Base-by-base conservation (phyloP, 2,113 vertebrate genomes). In the Chroicocephalus ridibundus region DNA sequence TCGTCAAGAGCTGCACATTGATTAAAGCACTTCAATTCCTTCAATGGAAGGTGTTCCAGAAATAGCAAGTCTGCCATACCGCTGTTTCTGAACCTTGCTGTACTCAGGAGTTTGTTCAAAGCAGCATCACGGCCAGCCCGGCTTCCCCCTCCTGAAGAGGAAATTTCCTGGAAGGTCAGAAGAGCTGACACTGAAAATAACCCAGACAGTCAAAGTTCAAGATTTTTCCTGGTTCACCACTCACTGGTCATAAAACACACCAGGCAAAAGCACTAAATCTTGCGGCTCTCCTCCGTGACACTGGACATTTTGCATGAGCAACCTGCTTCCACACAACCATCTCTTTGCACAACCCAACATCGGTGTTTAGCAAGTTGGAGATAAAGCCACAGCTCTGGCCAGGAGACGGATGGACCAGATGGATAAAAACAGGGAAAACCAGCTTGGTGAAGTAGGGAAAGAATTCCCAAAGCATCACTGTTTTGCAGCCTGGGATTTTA, bases 211-310 rank as follows among this genome's bases (percentile, higher is more conserved):
- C 54, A 62, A 69, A 83, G 51, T 13, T 49, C 18, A 79, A 40
- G n/a, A 9, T 15, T 65, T 25, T 46, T 49, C 40, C 71, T 27
- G 16, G 24, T 78, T 86, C 34, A 36, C 13, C 4, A 0, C 34
- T 60, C 29, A 11, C 3, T 13, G 47, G 26, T 4, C 15, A 29
- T 7, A 34, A 78, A 71, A 64, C 15, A 4, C 0, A 5, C 26
- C 47, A 29, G n/a, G 31, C 54, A 51, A 11, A 72, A 36, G 24
- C 8, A 3, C 25, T 20, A 1, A 1, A 25, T 17, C 60, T n/a
- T 81, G 27, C 68, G 80, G 34, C 44, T 74, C 6, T 78, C 5
- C 58, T 49, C 4, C 0, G 0, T 22, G 26, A 26, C 19, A 12
- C 10, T 8, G 90, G 61, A 17, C 31, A 40, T 5, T 40, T 1